phyloP scores from a whole-genome alignment of 2,888 invertebrate genomes.

The Agonopterix alstromeriana region DNA sequence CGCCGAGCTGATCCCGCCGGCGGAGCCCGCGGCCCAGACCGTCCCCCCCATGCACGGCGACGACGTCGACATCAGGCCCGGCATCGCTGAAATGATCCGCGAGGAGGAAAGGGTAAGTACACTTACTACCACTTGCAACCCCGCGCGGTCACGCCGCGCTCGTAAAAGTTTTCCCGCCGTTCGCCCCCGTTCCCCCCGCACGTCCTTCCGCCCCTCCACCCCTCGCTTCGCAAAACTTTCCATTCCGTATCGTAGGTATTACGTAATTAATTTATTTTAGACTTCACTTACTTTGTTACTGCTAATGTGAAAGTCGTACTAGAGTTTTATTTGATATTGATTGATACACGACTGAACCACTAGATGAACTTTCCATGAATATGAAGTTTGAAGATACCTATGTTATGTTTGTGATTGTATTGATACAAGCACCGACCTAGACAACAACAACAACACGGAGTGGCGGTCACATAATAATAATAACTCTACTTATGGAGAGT shows the following conservation, averaged over 20 bases:
- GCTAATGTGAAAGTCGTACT: constrained; percentile 35
- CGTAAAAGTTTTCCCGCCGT: constrained; percentile 49
- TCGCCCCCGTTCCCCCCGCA: constrained; percentile 15
- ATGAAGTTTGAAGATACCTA: no score
- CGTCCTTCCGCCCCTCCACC: constrained; percentile 7
- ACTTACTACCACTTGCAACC: background rate
- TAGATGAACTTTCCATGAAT: no score
- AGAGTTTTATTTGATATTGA: constrained; percentile 4
- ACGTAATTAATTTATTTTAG: constrained; percentile 52
- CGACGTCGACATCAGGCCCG: constrained; percentile 94
- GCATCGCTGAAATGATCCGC: constrained; percentile 97
- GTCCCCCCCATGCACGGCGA: constrained; percentile 75
- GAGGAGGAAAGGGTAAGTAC: constrained; percentile 96
- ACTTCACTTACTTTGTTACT: constrained; percentile 28
- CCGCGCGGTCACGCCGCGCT: constrained; percentile 12
- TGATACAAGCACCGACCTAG: no score
- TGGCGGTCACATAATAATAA: no score
- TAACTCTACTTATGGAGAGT: no score
- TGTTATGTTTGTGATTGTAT: no score
- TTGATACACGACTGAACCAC: no score
- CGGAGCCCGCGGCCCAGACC: constrained; percentile 26
- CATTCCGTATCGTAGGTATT: constrained; percentile 48
- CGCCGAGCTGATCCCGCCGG: constrained; percentile 18
- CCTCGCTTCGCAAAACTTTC: constrained; percentile 40
- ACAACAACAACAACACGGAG: no score